Conservation (phyloP, 1,140 invertebrate species). For the Sinella curviseta region DNA sequence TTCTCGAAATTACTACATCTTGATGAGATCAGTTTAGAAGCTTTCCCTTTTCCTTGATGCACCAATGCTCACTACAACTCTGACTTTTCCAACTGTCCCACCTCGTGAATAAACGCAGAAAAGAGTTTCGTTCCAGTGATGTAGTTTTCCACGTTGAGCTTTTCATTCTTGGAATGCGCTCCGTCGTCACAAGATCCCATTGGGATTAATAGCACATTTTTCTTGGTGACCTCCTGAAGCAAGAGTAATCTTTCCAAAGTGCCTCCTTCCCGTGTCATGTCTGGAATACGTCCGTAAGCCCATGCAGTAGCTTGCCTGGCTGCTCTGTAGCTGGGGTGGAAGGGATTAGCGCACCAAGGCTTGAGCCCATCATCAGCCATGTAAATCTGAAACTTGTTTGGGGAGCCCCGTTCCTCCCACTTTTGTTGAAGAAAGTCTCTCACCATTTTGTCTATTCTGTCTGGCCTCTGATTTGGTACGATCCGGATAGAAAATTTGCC, state of each 20-base stretch:
- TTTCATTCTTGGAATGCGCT: slow-evolving; percentile 97
- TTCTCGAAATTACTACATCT: no score
- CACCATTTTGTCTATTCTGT: slow-evolving; percentile 72
- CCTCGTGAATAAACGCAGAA: slow-evolving; percentile 17
- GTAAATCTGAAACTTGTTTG: slow-evolving; percentile 74
- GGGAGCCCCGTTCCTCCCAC: slow-evolving; percentile 70
- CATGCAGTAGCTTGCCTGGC: slow-evolving; percentile 63
- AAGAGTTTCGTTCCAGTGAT: slow-evolving; percentile 84
- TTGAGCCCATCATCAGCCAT: slow-evolving; percentile 76
- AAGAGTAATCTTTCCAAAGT: background rate
- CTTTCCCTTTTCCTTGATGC: no score
- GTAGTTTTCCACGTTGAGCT: slow-evolving; percentile 86
- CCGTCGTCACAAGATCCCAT: slow-evolving; percentile 91
- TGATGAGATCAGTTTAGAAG: no score
- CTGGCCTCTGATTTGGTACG: slow-evolving; percentile 85
- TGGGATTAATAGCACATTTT: slow-evolving; percentile 65
- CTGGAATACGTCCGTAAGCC: slow-evolving; percentile 22
- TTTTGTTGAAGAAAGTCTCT: slow-evolving; percentile 70
- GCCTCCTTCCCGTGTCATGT: slow-evolving; percentile 12
- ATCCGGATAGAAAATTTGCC: slow-evolving; percentile 95
- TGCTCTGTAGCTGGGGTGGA: slow-evolving; percentile 87
- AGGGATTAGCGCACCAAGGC: slow-evolving; percentile 88
- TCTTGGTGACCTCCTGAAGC: slow-evolving; percentile 55
- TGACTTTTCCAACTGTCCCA: background rate
- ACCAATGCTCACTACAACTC: no score